Conservation (phyloP, 1,140 invertebrate genomes). For the Chelonus insularis region DNA sequence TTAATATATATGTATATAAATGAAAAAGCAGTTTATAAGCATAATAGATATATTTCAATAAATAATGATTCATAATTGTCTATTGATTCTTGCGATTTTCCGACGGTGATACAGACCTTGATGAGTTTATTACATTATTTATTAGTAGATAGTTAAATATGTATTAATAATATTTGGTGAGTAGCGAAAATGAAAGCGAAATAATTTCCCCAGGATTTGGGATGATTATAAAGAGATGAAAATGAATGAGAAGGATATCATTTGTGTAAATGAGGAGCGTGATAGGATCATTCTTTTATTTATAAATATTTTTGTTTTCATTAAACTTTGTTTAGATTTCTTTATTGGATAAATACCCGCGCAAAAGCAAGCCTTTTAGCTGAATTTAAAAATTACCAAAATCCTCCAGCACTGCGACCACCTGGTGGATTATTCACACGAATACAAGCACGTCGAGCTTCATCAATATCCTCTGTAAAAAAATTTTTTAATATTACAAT, state of each 20-base stretch:
- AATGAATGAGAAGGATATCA: no score
- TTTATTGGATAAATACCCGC: conserved; percentile 5
- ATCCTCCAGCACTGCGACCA: conserved; percentile 60
- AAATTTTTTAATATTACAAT: conserved; percentile 22
- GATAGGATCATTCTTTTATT: no score
- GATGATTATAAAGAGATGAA: no score
- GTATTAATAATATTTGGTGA: conserved; percentile 41
- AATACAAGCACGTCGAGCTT: conserved; percentile 57
- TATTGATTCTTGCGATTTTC: no score
- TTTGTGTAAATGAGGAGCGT: no score
- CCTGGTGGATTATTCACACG: conserved; percentile 63
- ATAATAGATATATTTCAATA: no score
- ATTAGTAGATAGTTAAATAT: no score
- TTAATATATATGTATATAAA: no score
- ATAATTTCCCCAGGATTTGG: conserved; percentile 11
- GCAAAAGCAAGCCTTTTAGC: conserved; percentile 25
- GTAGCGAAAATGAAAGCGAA: conserved; percentile 39
- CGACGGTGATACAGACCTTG: no score
- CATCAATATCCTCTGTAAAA: conserved; percentile 53
- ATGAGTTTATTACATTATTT: no score
- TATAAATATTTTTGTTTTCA: not conserved
- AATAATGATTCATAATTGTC: no score
- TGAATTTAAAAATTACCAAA: conserved; percentile 53
- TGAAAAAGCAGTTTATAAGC: no score
- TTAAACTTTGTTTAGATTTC: not conserved